Base-by-base conservation (phyloP, 2,888 invertebrate species). In the Julus scanicus region DNA sequence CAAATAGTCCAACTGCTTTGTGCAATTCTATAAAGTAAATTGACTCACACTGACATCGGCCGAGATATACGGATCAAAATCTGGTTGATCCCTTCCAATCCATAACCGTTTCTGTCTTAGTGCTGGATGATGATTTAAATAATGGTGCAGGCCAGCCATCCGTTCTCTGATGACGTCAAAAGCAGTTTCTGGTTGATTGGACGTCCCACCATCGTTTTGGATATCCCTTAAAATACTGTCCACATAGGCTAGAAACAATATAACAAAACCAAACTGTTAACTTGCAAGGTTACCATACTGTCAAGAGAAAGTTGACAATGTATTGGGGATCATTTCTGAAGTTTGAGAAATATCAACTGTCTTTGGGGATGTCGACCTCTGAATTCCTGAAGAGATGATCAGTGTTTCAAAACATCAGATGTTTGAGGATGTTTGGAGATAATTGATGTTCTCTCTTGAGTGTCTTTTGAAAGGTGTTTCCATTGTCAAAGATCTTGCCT, bases 201-300 rank as follows among this genome's bases (percentile, higher is more conserved):
- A 80, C 11, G 80, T 80, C 37, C 80, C 80, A 29, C 83, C 88
- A 17, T 88, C 87, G 37, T 71, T 87, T 48, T 88, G 84, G 29
- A 88, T 49, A 11, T 88, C 88, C 20, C 84, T 44, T 87, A 88
- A 39, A n/a, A 88, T 84, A 40, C 84, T 85, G 17, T 88, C 88
- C 53, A 88, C 87, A 57, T 84, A 88, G 17, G 88, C 88, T 88
- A 20, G 0, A 80, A 37, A 37, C 9, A 37, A 0, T 9, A 29
- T 8, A 4, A 71, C 29, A 4, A 9, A 13, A 13, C 2, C 37
- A 4, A 13, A 37, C 13, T 2, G 80, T 37, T 80, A 20, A 9
- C 8, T 37, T 11, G 53, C 53, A 29, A 1, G 44, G 8, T 44
- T 44, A 8, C 0, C 1, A 44, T 44, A 44, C 8, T 44, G 44